These are phyloP conservation scores for Aulostomus chinensis DNA, from an alignment of 2,797 vertebrate species.

Conservation along the genomic window DNA sequence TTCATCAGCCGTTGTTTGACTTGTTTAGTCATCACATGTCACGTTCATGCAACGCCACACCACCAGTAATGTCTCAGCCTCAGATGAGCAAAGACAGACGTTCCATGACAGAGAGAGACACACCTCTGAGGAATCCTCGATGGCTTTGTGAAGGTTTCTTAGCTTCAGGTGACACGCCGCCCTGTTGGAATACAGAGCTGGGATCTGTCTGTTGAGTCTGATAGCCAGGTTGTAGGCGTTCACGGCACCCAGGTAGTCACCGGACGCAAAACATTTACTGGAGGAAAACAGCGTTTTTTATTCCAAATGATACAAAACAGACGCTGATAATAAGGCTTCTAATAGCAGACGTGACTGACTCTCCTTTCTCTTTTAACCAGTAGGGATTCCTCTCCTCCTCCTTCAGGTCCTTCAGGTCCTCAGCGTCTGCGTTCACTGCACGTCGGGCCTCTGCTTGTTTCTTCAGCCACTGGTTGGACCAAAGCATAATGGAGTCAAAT, in stretches of 20 bases:
- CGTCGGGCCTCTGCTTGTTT: conserved; percentile 89
- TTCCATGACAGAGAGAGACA: background rate
- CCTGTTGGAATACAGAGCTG: conserved; percentile 89
- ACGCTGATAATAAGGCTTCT: background rate
- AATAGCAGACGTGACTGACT: conserved; percentile 79
- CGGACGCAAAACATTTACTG: conserved; percentile 87
- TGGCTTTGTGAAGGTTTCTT: conserved; percentile 90
- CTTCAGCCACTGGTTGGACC: conserved; percentile 84
- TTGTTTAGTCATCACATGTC: too few species aligned
- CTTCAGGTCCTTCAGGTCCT: conserved; percentile 85
- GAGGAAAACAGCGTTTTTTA: conserved; percentile 12
- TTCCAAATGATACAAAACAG: background rate
- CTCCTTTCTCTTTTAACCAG: conserved; percentile 94
- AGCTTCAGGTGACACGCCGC: conserved; percentile 94
- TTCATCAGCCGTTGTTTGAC: too few species aligned
- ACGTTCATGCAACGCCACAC: too few species aligned
- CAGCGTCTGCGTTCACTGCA: conserved; percentile 71
- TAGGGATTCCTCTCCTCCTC: conserved; percentile 91
- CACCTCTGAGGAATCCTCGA: conserved; percentile 93
- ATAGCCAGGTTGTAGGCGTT: conserved; percentile 90
- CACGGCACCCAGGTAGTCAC: conserved; percentile 87
- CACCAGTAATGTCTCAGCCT: too few species aligned
- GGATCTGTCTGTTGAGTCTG: conserved; percentile 83
- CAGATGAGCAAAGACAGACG: background rate
- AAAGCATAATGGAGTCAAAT: background rate